phyloP scores from a whole-genome alignment of 2,113 vertebrate species.

The Sander lucioperca region DNA sequence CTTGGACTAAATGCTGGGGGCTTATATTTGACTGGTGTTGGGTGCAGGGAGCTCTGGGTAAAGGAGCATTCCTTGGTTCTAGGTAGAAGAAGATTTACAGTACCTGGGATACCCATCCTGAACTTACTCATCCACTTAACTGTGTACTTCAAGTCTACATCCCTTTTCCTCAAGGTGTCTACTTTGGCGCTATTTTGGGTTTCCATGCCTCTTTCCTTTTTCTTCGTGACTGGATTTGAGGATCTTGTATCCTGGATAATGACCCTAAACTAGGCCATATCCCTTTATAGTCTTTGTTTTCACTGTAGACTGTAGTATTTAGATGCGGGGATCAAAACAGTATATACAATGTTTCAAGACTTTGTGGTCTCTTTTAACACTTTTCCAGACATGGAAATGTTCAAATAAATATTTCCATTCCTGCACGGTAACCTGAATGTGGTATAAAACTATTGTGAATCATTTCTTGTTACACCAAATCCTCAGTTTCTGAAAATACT shows the following conservation, averaged over 20 bases:
- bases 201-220: not conserved
- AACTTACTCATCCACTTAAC: constrained; percentile 30
- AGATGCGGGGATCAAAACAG: not conserved
- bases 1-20: not conserved
- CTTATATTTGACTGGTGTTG: constrained; percentile 52
- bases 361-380: not conserved
- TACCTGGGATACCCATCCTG: constrained; percentile 40
- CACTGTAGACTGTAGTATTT: not conserved
- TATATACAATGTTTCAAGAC: not conserved
- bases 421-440: not conserved
- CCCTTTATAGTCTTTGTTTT: not conserved
- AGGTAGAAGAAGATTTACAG: constrained; percentile 38
- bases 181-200: not conserved
- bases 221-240: not conserved
- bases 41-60: constrained; percentile 38
- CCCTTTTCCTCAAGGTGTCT: not conserved
- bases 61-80: constrained; percentile 60
- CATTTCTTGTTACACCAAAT: not conserved
- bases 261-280: not conserved
- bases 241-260: not conserved
- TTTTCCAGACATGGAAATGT: not conserved
- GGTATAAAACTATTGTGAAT: not conserved
- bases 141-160: not conserved
- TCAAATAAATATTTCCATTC: not conserved
- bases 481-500: not conserved